These are phyloP conservation scores for Guaruba guarouba DNA, from an alignment of 2,113 vertebrate genomes.

Conservation along the genomic window DNA sequence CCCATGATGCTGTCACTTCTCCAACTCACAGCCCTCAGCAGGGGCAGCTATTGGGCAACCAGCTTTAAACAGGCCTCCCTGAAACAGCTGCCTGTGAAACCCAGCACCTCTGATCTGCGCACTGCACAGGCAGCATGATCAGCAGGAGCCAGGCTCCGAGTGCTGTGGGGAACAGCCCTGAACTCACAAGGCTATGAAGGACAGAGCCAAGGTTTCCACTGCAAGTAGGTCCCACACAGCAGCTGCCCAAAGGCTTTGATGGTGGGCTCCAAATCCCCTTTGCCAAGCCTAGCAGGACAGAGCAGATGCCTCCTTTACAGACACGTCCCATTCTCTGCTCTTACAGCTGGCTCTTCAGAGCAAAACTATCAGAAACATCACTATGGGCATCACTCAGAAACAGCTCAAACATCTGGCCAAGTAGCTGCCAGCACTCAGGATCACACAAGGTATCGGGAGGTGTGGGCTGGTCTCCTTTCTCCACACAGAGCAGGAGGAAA, in stretches of 20 bases:
- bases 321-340: background rate
- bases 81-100: background rate
- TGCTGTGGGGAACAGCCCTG: background rate
- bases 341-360: background rate
- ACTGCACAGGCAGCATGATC: background rate
- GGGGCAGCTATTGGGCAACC: background rate
- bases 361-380: background rate
- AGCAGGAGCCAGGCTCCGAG: background rate
- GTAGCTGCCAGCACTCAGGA: background rate
- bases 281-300: background rate
- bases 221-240: background rate
- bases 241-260: background rate
- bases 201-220: background rate
- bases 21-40: background rate
- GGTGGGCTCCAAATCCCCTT: background rate
- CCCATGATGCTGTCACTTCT: background rate
- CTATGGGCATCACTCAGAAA: background rate
- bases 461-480: background rate
- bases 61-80: background rate
- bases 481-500: background rate
- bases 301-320: background rate
- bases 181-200: background rate
- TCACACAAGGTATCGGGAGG: rapidly evolving
- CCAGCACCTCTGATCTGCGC: background rate
- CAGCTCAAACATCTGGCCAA: background rate